Evolutionary conservation across 2,113 vertebrate genomes (phyloP).

Genomic region (Leucopsar rothschildi): DNA sequence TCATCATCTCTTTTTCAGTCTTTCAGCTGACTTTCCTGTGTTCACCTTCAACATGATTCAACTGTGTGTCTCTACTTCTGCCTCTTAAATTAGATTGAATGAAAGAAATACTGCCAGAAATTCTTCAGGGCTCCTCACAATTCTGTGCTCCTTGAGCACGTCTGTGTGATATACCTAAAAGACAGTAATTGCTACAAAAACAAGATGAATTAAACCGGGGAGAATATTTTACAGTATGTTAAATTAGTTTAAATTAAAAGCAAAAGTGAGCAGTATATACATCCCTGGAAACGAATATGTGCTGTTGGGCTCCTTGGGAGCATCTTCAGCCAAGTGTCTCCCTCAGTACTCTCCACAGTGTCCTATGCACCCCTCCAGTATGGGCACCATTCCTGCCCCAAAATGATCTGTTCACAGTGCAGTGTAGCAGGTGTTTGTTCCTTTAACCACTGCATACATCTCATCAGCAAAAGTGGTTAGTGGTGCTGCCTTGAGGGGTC

Average conservation of each 20-base stretch:
- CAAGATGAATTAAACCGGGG: not conserved
- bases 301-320: not conserved
- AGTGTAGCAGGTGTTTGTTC: not conserved
- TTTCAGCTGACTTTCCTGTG: not conserved
- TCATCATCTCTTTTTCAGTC: not conserved
- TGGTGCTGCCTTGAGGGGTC: fast-evolving
- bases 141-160: not conserved
- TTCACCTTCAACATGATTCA: not conserved
- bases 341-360: too few species aligned
- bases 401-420: not conserved
- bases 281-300: not conserved
- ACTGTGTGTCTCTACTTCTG: not conserved
- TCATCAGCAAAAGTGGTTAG: not conserved
- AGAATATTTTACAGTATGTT: not conserved
- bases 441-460: not conserved
- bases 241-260: conserved; percentile 2
- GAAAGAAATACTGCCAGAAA: not conserved
- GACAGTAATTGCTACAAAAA: not conserved
- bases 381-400: not conserved
- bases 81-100: not conserved
- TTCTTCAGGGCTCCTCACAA: not conserved
- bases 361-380: not conserved
- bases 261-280: not conserved
- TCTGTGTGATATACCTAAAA: conserved; percentile 5
- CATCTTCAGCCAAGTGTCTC: not conserved